phyloP scores from a whole-genome alignment of 2,888 invertebrate genomes.

The Hedychridium roseum region DNA sequence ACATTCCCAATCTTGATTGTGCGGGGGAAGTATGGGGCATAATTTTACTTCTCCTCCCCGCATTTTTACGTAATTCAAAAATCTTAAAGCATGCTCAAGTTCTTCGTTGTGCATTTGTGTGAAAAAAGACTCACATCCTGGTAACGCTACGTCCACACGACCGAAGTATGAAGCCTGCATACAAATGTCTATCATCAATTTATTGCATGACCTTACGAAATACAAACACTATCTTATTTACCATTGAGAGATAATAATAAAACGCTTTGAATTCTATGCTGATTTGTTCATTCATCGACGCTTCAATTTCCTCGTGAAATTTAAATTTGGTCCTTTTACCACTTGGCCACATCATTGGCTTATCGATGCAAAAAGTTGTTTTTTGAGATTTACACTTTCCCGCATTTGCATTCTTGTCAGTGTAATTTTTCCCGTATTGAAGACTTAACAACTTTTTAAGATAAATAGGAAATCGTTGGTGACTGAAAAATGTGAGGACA shows the following conservation, averaged over 20 bases:
- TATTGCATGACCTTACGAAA: neutral
- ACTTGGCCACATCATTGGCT: conserved; percentile 43
- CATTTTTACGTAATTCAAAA: conserved; percentile 64
- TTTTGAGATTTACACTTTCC: neutral
- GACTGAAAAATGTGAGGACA: neutral
- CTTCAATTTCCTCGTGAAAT: conserved; percentile 65
- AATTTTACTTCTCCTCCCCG: conserved; percentile 64
- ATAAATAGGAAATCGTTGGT: neutral
- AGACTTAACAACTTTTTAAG: neutral
- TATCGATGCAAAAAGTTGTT: conserved; percentile 30
- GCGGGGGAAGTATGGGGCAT: conserved; percentile 47
- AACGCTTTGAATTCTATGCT: conserved; percentile 69
- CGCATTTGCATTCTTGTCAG: neutral
- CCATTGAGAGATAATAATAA: conserved; percentile 71
- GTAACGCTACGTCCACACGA: conserved; percentile 63
- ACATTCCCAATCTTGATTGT: conserved; percentile 60
- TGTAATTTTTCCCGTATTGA: neutral
- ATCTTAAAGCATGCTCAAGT: conserved; percentile 62
- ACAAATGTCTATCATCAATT: neutral
- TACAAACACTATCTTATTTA: conserved; percentile 44
- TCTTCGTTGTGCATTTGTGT: conserved; percentile 66
- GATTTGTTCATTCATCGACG: conserved; percentile 67
- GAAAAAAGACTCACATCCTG: conserved; percentile 62
- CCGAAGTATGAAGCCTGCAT: conserved; percentile 61
- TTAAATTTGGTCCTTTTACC: conserved; percentile 39